These are phyloP conservation scores for Embidobia sp. DNA, from an alignment of 2,888 invertebrate genomes.

Conservation along the genomic window DNA sequence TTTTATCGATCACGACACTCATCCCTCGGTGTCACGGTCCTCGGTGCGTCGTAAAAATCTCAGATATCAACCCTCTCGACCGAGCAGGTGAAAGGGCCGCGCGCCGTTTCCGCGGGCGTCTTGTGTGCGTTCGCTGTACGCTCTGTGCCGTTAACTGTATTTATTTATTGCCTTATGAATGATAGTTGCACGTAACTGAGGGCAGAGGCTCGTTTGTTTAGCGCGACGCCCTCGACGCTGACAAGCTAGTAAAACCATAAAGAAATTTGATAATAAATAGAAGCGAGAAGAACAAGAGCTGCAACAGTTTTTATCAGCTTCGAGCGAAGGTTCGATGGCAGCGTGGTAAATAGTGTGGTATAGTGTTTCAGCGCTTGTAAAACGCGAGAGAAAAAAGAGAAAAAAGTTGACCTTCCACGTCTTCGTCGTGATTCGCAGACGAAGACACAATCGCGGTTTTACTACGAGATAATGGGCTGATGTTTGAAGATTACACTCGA, in stretches of 20 bases:
- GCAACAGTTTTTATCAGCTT: constrained; percentile 70
- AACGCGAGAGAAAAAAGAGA: constrained; percentile 47
- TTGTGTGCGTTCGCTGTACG: constrained; percentile 41
- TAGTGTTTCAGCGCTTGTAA: constrained; percentile 75
- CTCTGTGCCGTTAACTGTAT: constrained; percentile 47
- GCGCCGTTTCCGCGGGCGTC: constrained; percentile 71
- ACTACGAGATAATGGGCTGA: neutral
- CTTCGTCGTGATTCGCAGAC: constrained; percentile 22
- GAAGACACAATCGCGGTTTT: constrained; percentile 39
- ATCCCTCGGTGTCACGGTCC: constrained; percentile 72
- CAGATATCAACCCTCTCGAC: constrained; percentile 69
- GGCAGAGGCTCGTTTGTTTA: constrained; percentile 41
- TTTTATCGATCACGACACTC: constrained; percentile 76
- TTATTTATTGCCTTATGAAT: constrained; percentile 69
- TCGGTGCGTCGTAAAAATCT: constrained; percentile 75
- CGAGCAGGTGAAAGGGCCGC: constrained; percentile 72
- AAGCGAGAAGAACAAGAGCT: constrained; percentile 54
- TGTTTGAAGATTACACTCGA: no score
- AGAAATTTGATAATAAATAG: constrained; percentile 80
- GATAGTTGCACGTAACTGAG: constrained; percentile 68
- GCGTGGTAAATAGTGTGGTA: constrained; percentile 63
- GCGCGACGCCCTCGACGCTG: constrained; percentile 48
- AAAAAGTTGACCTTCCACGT: constrained; percentile 30
- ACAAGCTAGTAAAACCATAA: constrained; percentile 80
- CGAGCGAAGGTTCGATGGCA: constrained; percentile 30